These are phyloP conservation scores for Chrysochloris asiatica DNA, from an alignment of 2,113 vertebrate species.

Conservation along the genomic window DNA sequence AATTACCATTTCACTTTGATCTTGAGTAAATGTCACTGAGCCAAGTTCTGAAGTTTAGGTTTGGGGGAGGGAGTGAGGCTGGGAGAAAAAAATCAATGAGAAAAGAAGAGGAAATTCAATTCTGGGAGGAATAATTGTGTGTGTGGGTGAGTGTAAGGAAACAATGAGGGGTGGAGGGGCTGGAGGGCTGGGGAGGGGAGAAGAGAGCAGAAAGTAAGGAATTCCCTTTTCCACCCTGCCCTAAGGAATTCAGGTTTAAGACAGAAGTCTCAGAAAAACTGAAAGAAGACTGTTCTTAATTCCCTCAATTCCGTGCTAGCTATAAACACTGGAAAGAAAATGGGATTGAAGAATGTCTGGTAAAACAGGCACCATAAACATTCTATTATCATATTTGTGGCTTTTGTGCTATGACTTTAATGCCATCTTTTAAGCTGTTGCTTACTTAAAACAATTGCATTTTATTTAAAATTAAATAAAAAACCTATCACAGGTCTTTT, in stretches of 20 bases:
- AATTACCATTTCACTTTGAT: constrained; percentile 75
- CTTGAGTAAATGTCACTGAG: constrained; percentile 66
- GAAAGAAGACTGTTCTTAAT: constrained; percentile 66
- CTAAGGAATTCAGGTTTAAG: constrained; percentile 63
- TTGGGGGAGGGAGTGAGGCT: not conserved
- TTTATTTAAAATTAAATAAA: constrained; percentile 63
- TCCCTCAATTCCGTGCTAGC: constrained; percentile 41
- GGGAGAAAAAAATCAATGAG: constrained; percentile 15
- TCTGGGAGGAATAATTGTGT: not conserved
- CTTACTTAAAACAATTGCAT: constrained; percentile 63
- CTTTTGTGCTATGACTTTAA: constrained; percentile 59
- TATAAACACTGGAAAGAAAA: constrained; percentile 67
- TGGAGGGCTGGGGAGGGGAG: too few relatives aligned
- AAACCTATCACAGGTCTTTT: constrained; percentile 52
- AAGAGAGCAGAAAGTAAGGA: not conserved
- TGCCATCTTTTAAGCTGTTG: constrained; percentile 61
- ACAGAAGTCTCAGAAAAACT: constrained; percentile 51
- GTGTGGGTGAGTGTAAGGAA: not conserved
- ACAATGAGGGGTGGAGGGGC: not conserved
- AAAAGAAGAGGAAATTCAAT: constrained; percentile 23
- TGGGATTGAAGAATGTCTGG: constrained; percentile 58
- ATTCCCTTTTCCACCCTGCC: constrained; percentile 27
- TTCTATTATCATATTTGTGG: constrained; percentile 75
- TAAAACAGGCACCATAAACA: constrained; percentile 50
- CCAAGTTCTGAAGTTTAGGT: constrained; percentile 65